phyloP scores from a whole-genome alignment of 1,140 invertebrate genomes.

The Pseudomyrmex flavicornis region DNA sequence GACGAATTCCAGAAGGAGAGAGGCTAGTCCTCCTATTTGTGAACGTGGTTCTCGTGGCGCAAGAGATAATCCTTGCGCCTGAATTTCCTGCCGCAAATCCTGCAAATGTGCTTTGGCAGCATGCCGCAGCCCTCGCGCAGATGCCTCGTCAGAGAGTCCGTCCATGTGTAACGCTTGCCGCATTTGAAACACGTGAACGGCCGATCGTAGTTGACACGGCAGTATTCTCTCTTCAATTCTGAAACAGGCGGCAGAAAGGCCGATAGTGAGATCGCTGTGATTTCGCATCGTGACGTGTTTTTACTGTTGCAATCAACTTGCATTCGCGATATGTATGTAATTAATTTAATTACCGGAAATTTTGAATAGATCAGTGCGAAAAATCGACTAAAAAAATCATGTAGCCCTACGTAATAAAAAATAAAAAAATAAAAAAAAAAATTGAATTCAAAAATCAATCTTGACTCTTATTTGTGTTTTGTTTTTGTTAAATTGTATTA shows the following conservation, averaged over 20 bases:
- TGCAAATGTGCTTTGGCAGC: constrained; percentile 72
- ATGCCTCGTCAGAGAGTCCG: constrained; percentile 87
- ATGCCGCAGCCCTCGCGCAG: constrained; percentile 87
- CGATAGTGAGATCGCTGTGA: constrained; percentile 56
- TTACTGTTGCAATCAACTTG: constrained; percentile 13
- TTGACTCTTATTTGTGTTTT: too few relatives aligned
- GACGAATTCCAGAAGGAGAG: background rate
- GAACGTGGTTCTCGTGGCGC: constrained; percentile 72
- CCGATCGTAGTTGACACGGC: constrained; percentile 74
- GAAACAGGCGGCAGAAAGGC: constrained; percentile 70
- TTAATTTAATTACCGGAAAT: too few relatives aligned
- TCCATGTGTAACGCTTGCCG: constrained; percentile 87
- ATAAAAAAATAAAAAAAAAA: too few relatives aligned
- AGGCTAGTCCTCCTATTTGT: constrained; percentile 59
- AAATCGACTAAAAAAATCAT: background rate
- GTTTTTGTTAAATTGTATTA: too few relatives aligned
- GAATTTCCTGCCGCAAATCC: constrained; percentile 73
- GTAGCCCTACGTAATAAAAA: too few relatives aligned
- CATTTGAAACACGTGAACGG: constrained; percentile 87
- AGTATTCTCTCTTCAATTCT: constrained; percentile 69
- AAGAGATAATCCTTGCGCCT: constrained; percentile 74
- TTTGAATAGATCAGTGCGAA: background rate
- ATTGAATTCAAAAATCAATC: too few relatives aligned
- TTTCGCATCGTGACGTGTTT: background rate
- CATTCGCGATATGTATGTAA: background rate